These are phyloP conservation scores for Gnathonemus echidnorhynchus DNA, from an alignment of 2,113 vertebrate species.

Conservation along the genomic window DNA sequence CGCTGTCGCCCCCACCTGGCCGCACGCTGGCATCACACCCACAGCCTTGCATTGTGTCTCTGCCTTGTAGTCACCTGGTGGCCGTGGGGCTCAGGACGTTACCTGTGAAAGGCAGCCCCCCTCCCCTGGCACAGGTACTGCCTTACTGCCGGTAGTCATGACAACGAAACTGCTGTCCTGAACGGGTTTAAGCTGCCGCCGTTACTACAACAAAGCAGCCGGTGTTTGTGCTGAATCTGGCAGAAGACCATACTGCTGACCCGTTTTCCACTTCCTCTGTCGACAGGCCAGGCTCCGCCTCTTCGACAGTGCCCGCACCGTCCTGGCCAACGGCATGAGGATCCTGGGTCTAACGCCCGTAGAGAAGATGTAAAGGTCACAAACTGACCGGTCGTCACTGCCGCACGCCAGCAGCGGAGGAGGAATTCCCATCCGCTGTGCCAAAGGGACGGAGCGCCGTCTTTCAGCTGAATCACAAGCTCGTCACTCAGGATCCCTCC, in stretches of 20 bases:
- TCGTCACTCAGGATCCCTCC: background rate
- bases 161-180: background rate
- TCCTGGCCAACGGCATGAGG: slow-evolving; percentile 80
- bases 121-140: slow-evolving; percentile 72
- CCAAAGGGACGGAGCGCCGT: background rate
- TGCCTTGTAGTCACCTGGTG: slow-evolving; percentile 71
- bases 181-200: background rate
- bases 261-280: slow-evolving; percentile 20
- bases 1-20: no score
- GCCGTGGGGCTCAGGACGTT: slow-evolving; percentile 75
- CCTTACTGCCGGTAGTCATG: background rate
- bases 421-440: background rate
- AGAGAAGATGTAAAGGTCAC: slow-evolving; percentile 69
- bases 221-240: background rate
- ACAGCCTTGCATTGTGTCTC: background rate
- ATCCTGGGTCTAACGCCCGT: slow-evolving; percentile 86
- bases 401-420: background rate
- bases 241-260: background rate
- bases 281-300: slow-evolving; percentile 78
- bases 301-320: slow-evolving; percentile 66
- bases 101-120: slow-evolving; percentile 71
- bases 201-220: background rate
- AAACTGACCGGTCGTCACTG: background rate
- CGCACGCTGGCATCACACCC: background rate
- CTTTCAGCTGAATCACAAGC: background rate